Evolutionary conservation across 2,113 vertebrate species (phyloP).

Genomic region (Rhagologus leucostigma): DNA sequence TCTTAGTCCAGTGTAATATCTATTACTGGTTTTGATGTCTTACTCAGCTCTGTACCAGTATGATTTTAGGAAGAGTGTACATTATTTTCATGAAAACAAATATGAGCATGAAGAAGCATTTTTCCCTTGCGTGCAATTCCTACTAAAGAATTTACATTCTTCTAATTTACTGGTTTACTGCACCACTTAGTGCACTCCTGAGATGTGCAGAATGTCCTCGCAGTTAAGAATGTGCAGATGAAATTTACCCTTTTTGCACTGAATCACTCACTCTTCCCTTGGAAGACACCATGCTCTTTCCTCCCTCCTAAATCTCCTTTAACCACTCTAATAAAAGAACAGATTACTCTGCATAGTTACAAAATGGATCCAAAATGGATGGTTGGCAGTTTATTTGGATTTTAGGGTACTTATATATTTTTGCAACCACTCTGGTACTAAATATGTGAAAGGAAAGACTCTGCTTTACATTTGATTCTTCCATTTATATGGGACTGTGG

Average conservation of each 20-base stretch:
- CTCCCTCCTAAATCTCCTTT: conserved; percentile 58
- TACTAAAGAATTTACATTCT: conserved; percentile 85
- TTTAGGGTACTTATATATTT: not conserved
- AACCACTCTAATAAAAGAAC: conserved; percentile 23
- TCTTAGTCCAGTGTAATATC: conserved; percentile 66
- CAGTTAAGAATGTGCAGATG: conserved; percentile 76
- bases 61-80: conserved; percentile 77
- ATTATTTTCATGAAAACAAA: conserved; percentile 86
- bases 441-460: not conserved
- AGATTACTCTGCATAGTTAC: conserved; percentile 6
- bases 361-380: not conserved
- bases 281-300: conserved; percentile 66
- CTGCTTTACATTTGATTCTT: not conserved
- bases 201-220: conserved; percentile 79
- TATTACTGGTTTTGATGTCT: conserved; percentile 74
- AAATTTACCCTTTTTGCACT: conserved; percentile 79
- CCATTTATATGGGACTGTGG: not conserved
- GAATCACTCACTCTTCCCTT: conserved; percentile 71
- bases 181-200: conserved; percentile 81
- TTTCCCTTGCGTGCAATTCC: conserved; percentile 81
- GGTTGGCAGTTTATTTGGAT: not conserved
- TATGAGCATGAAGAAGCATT: conserved; percentile 80
- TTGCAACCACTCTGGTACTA: not conserved
- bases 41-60: conserved; percentile 70
- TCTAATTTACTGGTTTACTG: conserved; percentile 87